Evolutionary conservation across 2,797 vertebrate species (phyloP).

Genomic region (Sciurus vulgaris): DNA sequence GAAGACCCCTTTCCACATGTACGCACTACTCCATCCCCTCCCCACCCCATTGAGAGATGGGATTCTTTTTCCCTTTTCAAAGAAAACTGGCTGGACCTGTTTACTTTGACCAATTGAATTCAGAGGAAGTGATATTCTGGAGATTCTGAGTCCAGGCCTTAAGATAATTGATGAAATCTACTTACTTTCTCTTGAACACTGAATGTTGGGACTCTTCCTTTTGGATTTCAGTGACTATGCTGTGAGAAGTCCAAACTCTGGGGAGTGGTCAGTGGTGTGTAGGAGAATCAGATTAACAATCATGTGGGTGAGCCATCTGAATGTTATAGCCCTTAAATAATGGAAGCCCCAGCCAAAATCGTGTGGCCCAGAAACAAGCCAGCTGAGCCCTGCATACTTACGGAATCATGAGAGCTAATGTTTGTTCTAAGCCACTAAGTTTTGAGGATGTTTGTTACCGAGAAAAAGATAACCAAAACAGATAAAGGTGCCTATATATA

Average conservation of each 20-base stretch:
- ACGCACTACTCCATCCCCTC: too few species aligned
- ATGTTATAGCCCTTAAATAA: not conserved
- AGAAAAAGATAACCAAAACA: not conserved
- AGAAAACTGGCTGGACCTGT: not conserved
- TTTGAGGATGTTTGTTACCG: not conserved
- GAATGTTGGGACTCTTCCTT: not conserved
- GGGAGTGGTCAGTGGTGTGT: not conserved
- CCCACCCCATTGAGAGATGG: not conserved
- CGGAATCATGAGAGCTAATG: not conserved
- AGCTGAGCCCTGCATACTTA: not conserved
- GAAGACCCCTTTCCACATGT: not conserved
- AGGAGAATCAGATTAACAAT: not conserved
- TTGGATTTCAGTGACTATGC: not conserved
- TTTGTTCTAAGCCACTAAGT: not conserved
- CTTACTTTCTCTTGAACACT: constrained; percentile 2
- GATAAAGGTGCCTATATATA: not conserved
- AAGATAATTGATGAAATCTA: not conserved
- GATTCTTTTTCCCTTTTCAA: not conserved
- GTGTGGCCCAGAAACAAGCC: not conserved
- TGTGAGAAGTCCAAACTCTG: not conserved
- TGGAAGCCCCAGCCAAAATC: not conserved
- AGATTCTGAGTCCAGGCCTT: not conserved
- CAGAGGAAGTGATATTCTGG: not conserved
- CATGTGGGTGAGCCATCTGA: not conserved
- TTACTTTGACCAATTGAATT: not conserved